These are phyloP conservation scores for Tiphia femorata DNA, from an alignment of 2,888 invertebrate species.

Conservation along the genomic window DNA sequence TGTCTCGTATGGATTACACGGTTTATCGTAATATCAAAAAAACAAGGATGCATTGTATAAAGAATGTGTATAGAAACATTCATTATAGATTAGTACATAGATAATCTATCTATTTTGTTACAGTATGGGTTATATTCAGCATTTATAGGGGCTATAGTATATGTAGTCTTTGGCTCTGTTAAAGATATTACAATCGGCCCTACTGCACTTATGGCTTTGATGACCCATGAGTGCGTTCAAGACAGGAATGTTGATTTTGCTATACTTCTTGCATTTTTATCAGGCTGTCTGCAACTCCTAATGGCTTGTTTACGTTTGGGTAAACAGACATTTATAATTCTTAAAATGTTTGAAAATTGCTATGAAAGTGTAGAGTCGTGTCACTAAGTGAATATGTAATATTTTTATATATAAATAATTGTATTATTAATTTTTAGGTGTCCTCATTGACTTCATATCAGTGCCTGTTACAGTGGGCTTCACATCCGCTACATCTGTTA, in stretches of 20 bases:
- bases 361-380: neutral
- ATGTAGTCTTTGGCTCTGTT: constrained; percentile 89
- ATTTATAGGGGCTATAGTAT: constrained; percentile 93
- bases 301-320: constrained; percentile 89
- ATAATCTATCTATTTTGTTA: constrained; percentile 43
- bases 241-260: constrained; percentile 83
- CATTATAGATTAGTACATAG: neutral
- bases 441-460: constrained; percentile 90
- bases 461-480: constrained; percentile 91
- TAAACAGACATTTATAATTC: constrained; percentile 63
- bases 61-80: too few species aligned
- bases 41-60: too few species aligned
- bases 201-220: constrained; percentile 92
- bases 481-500: constrained; percentile 92
- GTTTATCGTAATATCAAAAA: too few species aligned
- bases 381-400: too few species aligned
- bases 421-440: constrained; percentile 73
- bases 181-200: constrained; percentile 91
- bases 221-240: constrained; percentile 85
- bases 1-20: too few species aligned
- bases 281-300: constrained; percentile 83
- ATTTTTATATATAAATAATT: too few species aligned
- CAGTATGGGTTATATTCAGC: constrained; percentile 96
- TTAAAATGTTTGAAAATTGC: too few species aligned
- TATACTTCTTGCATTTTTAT: constrained; percentile 84